Evolutionary conservation across 2,797 vertebrate species (phyloP), one percentile per base, ranked within the genome.

Genomic region (Pangasius mekongensis): DNA sequence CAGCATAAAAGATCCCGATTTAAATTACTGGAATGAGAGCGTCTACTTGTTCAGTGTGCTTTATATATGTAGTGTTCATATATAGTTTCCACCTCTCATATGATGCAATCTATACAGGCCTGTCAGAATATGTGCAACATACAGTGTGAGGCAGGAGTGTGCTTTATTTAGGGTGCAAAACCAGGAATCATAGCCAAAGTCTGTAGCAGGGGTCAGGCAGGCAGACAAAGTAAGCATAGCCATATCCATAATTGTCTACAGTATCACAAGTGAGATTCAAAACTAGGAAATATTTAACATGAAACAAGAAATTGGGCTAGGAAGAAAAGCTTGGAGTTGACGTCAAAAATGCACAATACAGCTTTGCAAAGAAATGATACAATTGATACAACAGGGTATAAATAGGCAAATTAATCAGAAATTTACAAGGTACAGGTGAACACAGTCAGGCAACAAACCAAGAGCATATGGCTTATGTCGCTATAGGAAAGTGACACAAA

Each of bases 31-130:
- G 80, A 62, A 27, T 0, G 39, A 36, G 52, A 80, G 54, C 10
- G 3, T 24, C 77, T 58, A 9, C 30, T 5, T 56, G 18, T 20
- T 43, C 56, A 3, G 56, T 39, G 56, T 60, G 80, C 56, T 39
- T 39, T 52, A 54, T 78, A 78, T 54, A 62, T 47, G 47, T 43
- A 62, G 78, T 14, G 78, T 27, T 60, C 36, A 39, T 60, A 60
- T 60, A 82, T 43, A 82, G 80, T 27, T 62, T 64, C 36, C 81
- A 47, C 58, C 24, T 83, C 81, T 64, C 22, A 5, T 47, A n/a
- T 83, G 81, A 83, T 64, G 81, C 64, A 83, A 83, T 64, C 36
- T 64, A 83, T 83, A 83, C 81, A 64, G 81, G 27, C 39, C 56
- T 83, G 81, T 43, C 81, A 83, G 58, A 18, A 39, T 47, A 8